phyloP scores from a whole-genome alignment of 1,140 invertebrate genomes.

The Branchinecta lindahli region DNA sequence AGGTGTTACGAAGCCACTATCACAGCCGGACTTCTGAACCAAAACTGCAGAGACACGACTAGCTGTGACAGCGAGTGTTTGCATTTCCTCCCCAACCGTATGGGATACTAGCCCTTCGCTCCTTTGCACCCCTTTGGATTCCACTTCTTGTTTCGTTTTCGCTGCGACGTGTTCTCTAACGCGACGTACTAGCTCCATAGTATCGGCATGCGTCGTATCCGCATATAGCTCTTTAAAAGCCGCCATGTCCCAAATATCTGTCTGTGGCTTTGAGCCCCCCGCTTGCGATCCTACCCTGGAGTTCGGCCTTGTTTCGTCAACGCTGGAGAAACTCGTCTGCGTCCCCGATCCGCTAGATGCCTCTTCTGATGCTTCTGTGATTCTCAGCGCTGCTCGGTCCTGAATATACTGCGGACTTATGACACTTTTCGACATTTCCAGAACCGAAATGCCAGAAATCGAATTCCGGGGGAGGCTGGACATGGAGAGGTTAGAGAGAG shows the following conservation, averaged over 20 bases:
- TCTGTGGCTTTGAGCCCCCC: no score
- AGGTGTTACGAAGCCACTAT: no score
- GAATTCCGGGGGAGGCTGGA: not conserved
- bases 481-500: not conserved
- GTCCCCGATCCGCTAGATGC: not conserved
- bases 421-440: not conserved
- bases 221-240: conserved; percentile 2
- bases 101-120: not conserved
- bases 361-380: not conserved
- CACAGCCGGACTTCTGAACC: no score
- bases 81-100: not conserved
- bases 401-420: not conserved
- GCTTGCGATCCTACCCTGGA: not conserved
- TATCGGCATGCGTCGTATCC: not conserved
- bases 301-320: not conserved
- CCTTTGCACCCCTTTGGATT: not conserved
- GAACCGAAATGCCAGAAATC: not conserved
- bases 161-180: not conserved
- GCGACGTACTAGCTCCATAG: not conserved
- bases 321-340: not conserved
- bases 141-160: not conserved
- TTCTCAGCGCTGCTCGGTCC: conserved; percentile 2
- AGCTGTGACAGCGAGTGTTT: no score
- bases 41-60: no score
- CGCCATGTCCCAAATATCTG: not conserved